Evolutionary conservation across 2,113 vertebrate genomes (phyloP).

Genomic region (Cyanoderma ruficeps): DNA sequence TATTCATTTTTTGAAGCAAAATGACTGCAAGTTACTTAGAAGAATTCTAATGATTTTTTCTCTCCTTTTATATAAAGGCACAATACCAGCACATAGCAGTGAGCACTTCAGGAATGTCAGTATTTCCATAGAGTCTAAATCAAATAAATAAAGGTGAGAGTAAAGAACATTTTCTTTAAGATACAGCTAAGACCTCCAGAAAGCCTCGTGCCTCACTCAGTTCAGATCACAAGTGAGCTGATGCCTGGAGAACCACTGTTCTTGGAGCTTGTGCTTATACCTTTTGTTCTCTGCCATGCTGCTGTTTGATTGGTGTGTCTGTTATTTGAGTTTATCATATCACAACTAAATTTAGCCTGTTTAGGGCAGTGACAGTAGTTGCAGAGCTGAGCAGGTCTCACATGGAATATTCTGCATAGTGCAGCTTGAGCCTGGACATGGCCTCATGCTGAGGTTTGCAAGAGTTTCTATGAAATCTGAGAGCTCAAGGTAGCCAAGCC

Average conservation of each 20-base stretch:
- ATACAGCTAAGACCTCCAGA: neutral
- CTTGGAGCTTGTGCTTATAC: neutral
- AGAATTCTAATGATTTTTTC: constrained; percentile 29
- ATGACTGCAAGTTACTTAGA: neutral
- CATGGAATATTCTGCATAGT: neutral
- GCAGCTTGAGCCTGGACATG: neutral
- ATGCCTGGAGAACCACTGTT: neutral
- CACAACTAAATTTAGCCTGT: neutral
- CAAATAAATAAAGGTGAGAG: neutral
- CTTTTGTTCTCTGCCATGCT: neutral
- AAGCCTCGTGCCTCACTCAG: neutral
- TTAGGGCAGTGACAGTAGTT: neutral
- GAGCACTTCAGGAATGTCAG: neutral
- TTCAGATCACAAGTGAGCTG: neutral
- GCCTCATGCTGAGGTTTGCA: neutral
- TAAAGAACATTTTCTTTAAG: neutral
- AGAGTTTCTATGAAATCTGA: neutral
- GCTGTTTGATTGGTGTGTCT: neutral
- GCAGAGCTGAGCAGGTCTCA: neutral
- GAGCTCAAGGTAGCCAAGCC: neutral
- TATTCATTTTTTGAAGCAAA: constrained; percentile 39
- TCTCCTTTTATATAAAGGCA: neutral
- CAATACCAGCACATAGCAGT: neutral
- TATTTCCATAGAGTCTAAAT: neutral
- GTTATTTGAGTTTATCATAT: neutral